phyloP scores from a whole-genome alignment of 2,888 invertebrate genomes.

The Villa cingulata region DNA sequence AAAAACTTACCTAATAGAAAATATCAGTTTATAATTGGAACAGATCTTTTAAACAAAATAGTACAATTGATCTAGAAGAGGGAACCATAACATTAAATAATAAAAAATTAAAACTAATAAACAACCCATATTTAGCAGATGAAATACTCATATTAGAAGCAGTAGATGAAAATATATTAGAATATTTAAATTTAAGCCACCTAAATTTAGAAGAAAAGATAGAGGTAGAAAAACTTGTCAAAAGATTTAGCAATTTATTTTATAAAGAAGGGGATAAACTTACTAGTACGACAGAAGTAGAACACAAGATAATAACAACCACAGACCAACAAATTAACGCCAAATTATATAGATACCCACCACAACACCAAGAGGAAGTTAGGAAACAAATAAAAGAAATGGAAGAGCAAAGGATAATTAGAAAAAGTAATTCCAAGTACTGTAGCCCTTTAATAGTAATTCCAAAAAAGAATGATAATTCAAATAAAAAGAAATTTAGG shows the following conservation, averaged over 20 bases:
- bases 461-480: constrained; percentile 5
- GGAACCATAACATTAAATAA: too few relatives aligned
- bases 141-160: too few relatives aligned
- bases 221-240: constrained; percentile 7
- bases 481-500: constrained; percentile 6
- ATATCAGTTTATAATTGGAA: too few relatives aligned
- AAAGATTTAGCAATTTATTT: constrained; percentile 6
- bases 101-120: too few relatives aligned
- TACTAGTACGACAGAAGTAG: constrained; percentile 8
- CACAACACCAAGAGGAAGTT: constrained; percentile 3
- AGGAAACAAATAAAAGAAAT: constrained; percentile 1
- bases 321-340: neutral
- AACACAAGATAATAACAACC: constrained; percentile 2
- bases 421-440: constrained; percentile 7
- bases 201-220: constrained; percentile 10
- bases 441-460: constrained; percentile 3
- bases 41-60: too few relatives aligned
- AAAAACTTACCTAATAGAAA: too few relatives aligned
- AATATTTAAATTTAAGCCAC: too few relatives aligned
- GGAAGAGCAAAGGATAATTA: constrained; percentile 1
- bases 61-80: too few relatives aligned
- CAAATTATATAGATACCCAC: constrained; percentile 8
- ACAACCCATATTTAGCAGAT: too few relatives aligned
- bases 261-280: constrained; percentile 10
- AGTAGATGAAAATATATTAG: too few relatives aligned